Base-by-base conservation (phyloP, 2,113 vertebrate species). In the Oncorhynchus mykiss region DNA sequence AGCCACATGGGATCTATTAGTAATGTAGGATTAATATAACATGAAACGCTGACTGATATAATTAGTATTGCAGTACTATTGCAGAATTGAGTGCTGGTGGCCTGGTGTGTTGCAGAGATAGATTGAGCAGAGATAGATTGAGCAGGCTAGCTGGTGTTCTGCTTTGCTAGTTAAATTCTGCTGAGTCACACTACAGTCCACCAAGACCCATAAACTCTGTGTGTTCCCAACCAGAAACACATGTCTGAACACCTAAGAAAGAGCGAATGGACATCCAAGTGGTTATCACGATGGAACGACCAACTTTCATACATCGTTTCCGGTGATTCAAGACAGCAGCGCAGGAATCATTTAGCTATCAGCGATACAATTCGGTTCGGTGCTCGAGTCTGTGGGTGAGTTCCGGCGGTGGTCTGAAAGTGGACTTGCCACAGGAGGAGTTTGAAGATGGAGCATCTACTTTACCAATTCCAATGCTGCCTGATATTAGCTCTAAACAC, bases 111-210 rank as follows among this genome's bases (percentile, higher is more conserved):
- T 60, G n/a, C 57, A 8, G 18, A 14, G 57, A 60, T 22, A 1
- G 57, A 20, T 60, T 60, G 18, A 60, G n/a, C 57, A 8, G 18
- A 14, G 57, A 60, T 60, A 1, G 57, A 20, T 60, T 60, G 18
- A 60, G 20, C 69, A 73, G 80, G 29, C 68, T 70, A 69, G 74
- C 80, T 83, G 22, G 79, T 74, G 29, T 66, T 62, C 79, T 84
- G 74, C 67, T 78, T 83, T 31, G 78, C 81, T 54, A 14, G 80
- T 66, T 79, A 75, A 84, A 87, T 78, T 49, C 78, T 22, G 66
- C 71, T 79, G 74, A 83, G 84, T 81, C 25, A 69, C 79, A 75
- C 82, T 69, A 78, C 85, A 80, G 82, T 82, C 85, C 54, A 76
- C 62, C 67, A 71, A 76, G 73, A 77, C 70, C 82, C 64, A 85